These are phyloP conservation scores for Alca torda DNA, from an alignment of 2,797 vertebrate genomes.

Conservation along the genomic window DNA sequence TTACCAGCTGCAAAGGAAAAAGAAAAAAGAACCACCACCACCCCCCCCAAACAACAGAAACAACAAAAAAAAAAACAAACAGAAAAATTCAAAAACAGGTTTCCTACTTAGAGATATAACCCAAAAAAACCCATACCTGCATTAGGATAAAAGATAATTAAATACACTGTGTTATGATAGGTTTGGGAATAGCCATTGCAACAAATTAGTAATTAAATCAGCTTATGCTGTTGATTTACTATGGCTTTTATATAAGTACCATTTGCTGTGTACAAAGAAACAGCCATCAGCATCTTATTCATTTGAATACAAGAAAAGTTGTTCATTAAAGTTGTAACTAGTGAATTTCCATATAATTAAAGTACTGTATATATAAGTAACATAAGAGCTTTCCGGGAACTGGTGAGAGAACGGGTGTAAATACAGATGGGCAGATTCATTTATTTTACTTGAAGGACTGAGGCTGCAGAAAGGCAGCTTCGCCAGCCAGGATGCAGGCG, in stretches of 20 bases:
- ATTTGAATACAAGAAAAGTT: constrained; percentile 64
- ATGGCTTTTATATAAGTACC: constrained; percentile 43
- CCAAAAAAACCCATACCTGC: not conserved
- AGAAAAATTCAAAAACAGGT: not conserved
- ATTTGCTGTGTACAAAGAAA: constrained; percentile 64
- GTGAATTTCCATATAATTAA: constrained; percentile 67
- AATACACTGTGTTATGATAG: constrained; percentile 31
- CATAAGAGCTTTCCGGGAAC: constrained; percentile 31
- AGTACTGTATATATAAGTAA: constrained; percentile 56
- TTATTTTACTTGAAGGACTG: not conserved
- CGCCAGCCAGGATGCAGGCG: not conserved
- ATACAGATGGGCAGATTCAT: constrained; percentile 49
- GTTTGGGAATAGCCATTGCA: constrained; percentile 35
- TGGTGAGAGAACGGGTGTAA: constrained; percentile 13
- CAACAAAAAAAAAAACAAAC: not conserved
- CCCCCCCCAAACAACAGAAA: not conserved
- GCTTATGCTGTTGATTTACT: constrained; percentile 49
- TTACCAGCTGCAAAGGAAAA: constrained; percentile 55
- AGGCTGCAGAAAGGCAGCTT: not conserved
- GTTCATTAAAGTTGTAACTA: constrained; percentile 60
- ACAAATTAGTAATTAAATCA: constrained; percentile 60
- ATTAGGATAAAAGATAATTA: constrained; percentile 41
- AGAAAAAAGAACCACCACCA: not conserved
- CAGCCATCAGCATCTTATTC: constrained; percentile 57
- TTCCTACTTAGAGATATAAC: not conserved